phyloP scores from a whole-genome alignment of 2,797 vertebrate genomes.

The Microctenopoma stevenorrisi region DNA sequence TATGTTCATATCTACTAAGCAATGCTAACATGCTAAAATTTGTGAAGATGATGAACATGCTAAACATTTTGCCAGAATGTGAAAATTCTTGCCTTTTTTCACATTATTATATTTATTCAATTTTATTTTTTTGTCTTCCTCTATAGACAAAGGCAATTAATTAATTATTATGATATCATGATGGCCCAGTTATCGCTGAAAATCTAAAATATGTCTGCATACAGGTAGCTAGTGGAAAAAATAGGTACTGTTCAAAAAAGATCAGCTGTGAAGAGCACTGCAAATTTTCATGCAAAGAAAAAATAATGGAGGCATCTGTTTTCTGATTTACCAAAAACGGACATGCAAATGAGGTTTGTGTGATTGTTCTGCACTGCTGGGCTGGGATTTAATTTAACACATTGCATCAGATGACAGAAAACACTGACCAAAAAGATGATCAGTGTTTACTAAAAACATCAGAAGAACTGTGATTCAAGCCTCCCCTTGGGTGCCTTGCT shows the following conservation, averaged over 20 bases:
- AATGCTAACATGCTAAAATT: too few species aligned
- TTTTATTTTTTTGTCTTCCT: too few species aligned
- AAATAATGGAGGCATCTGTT: conserved; percentile 55
- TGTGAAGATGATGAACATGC: too few species aligned
- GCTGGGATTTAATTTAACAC: conserved; percentile 60
- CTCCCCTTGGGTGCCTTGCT: conserved; percentile 31
- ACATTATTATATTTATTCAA: too few species aligned
- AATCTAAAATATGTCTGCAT: too few species aligned
- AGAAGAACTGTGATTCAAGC: conserved; percentile 34
- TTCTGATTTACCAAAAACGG: conserved; percentile 67
- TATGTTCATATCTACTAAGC: too few species aligned
- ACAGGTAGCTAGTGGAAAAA: too few species aligned
- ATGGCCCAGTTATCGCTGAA: too few species aligned
- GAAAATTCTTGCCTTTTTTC: too few species aligned
- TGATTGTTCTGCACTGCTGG: conserved; percentile 58
- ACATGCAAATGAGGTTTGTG: conserved; percentile 58
- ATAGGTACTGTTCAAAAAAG: neutral
- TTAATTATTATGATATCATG: too few species aligned
- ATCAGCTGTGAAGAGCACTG: conserved; percentile 27
- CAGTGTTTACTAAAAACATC: conserved; percentile 60
- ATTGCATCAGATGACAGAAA: conserved; percentile 64
- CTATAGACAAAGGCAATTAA: too few species aligned
- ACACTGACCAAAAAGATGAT: conserved; percentile 38
- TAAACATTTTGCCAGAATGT: too few species aligned
- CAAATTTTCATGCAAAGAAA: conserved; percentile 40